Evolutionary conservation across 2,888 invertebrate species (phyloP).

Genomic region (Xestia sexstrigata): DNA sequence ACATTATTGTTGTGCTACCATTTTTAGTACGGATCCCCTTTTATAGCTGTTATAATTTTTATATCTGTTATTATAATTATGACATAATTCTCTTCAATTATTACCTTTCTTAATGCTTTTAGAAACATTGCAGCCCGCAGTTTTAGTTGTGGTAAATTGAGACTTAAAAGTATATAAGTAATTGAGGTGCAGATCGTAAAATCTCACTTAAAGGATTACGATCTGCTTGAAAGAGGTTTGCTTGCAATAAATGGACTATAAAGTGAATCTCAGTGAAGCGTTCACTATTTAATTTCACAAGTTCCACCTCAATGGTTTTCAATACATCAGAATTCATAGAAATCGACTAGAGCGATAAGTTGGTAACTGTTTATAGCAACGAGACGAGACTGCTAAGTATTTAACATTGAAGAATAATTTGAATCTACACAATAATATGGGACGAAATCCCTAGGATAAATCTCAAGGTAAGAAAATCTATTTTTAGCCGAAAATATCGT

Average conservation of each 20-base stretch:
- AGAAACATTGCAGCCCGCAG: neutral
- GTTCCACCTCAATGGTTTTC: constrained; percentile 21
- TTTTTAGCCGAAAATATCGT: constrained; percentile 5
- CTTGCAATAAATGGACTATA: constrained; percentile 38
- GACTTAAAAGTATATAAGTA: constrained; percentile 8
- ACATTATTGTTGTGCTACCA: constrained; percentile 36
- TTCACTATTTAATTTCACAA: constrained; percentile 26
- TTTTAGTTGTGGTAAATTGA: constrained; percentile 1
- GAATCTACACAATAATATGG: neutral
- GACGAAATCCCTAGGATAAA: neutral
- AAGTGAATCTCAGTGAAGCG: constrained; percentile 34
- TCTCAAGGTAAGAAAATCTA: neutral
- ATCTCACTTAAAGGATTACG: constrained; percentile 20
- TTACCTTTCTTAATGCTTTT: constrained; percentile 6
- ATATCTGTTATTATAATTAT: constrained; percentile 27
- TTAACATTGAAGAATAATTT: neutral
- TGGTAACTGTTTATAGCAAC: neutral
- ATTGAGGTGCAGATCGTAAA: constrained; percentile 31
- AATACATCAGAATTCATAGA: neutral
- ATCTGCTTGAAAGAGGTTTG: constrained; percentile 28
- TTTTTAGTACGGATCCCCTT: constrained; percentile 19
- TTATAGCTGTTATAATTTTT: constrained; percentile 28
- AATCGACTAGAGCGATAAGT: neutral
- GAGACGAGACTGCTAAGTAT: neutral
- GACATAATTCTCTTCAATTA: constrained; percentile 11